Evolutionary conservation across 2,888 invertebrate genomes (phyloP).

Genomic region (Diaphora mendica): DNA sequence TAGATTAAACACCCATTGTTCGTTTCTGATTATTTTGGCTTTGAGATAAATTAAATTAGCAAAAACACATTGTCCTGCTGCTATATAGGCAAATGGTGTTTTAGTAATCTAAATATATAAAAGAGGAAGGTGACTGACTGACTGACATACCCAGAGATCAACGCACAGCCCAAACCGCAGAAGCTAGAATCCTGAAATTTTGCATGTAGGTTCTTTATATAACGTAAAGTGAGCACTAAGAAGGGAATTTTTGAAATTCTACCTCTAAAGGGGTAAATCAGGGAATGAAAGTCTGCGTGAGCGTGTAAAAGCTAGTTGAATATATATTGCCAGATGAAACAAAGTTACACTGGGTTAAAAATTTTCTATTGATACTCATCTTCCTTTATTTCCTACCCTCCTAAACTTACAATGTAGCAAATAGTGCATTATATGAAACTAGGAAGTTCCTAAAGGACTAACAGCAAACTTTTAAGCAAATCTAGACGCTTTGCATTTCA

Average conservation of each 20-base stretch:
- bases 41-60: slow-evolving; percentile 14
- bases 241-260: no score
- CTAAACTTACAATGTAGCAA: not conserved
- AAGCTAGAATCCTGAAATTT: no score
- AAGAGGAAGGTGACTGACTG: no score
- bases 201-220: no score
- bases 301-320: no score
- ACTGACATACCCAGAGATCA: no score
- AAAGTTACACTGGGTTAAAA: not conserved
- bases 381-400: not conserved
- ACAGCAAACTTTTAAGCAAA: not conserved
- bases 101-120: not conserved
- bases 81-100: not conserved
- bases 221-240: no score
- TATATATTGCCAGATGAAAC: not conserved
- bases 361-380: not conserved
- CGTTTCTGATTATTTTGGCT: not conserved
- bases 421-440: not conserved
- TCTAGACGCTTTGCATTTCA: not conserved
- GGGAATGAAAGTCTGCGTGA: no score
- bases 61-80: not conserved
- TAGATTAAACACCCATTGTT: slow-evolving; percentile 50
- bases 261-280: no score
- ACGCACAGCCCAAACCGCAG: no score
- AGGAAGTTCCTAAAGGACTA: not conserved